Percentiles rank a stretch among this genome's conserved stretches.
Evolutionary conservation across 2,113 vertebrate genomes (phyloP).

Genomic region (Nesogale talazaci): DNA sequence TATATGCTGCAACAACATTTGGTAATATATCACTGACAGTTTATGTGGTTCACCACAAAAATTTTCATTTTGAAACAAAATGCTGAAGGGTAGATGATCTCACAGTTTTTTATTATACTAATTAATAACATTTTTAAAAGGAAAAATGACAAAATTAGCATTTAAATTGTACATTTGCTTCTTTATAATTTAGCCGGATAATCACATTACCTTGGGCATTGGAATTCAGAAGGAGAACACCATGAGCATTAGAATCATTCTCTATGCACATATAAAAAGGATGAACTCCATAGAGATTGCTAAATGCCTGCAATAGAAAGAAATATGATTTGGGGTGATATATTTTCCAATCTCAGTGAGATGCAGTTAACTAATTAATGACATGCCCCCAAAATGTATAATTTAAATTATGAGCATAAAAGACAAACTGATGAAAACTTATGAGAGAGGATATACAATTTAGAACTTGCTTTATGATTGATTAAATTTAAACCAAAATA

Average conservation of each 20-base stretch:
- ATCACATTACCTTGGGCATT: slow-evolving; percentile 78
- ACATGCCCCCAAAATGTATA: neutral
- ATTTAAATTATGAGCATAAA: neutral
- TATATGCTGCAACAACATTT: neutral
- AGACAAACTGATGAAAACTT: neutral
- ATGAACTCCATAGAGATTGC: slow-evolving; percentile 80
- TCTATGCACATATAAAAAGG: slow-evolving; percentile 79
- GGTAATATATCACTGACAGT: neutral
- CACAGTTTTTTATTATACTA: slow-evolving; percentile 4
- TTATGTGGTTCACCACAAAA: neutral
- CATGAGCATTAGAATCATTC: slow-evolving; percentile 62
- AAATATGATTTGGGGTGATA: neutral
- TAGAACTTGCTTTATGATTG: neutral
- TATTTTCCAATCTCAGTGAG: slow-evolving; percentile 13
- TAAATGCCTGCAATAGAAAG: slow-evolving; percentile 70
- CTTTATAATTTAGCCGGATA: slow-evolving; percentile 42
- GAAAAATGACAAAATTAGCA: slow-evolving; percentile 15
- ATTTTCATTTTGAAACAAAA: slow-evolving; percentile 42
- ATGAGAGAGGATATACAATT: neutral
- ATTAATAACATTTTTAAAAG: slow-evolving; percentile 22
- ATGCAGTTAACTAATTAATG: neutral
- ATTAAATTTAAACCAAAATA: neutral
- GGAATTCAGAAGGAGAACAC: slow-evolving; percentile 82
- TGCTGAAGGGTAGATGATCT: slow-evolving; percentile 21
- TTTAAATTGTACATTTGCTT: slow-evolving; percentile 20